Evolutionary conservation across 2,888 invertebrate genomes (phyloP), one percentile per base, ranked within the genome.

Genomic region (Epinotia demarniana): DNA sequence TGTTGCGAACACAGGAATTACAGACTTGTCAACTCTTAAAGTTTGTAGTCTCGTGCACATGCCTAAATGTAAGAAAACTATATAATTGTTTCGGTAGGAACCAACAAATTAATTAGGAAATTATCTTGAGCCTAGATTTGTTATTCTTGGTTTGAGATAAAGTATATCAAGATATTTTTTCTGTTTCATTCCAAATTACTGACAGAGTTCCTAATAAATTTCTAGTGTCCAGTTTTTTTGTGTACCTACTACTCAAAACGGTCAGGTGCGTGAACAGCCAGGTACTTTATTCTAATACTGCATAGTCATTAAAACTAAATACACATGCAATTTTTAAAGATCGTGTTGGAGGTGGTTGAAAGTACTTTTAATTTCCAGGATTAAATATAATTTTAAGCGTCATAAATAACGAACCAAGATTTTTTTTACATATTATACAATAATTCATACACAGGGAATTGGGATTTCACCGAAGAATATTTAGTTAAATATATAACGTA

Each of bases 321-420:
- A 43, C 69, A 46, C 69, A 69, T 69, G 69, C 69, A 6, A 43
- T 43, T 11, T n/a, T 68, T 57, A 61, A 11, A 2, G 23, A 46
- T 39, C 39, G n/a, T 9, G 8, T n/a, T 27, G 53, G 33, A n/a
- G 33, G 12, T 11, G 66, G 53, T 12, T 27, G n/a, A n/a, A n/a
- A n/a, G 49, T 13, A 23, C 2, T 18, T 49, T 46, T 16, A n/a
- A 49, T 23, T n/a, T 11, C 39, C 13, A 13, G 19, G 60, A 60
- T 27, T 16, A 16, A 16, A 33, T 16, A 16, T 27, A 6, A 27
- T 60, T 16, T 16, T 6, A 27, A 60, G 60, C 60, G 6, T 60
- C 18, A 60, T 27, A 33, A 60, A 60, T 49, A 16, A 39, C 33
- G 33, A 8, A 0, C 5, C 33, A 39, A 39, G 39, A 39, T 39